Evolutionary conservation across 1,140 invertebrate species (phyloP), one percentile per base, ranked within the genome.

Genomic region (Dinoponera quadriceps): DNA sequence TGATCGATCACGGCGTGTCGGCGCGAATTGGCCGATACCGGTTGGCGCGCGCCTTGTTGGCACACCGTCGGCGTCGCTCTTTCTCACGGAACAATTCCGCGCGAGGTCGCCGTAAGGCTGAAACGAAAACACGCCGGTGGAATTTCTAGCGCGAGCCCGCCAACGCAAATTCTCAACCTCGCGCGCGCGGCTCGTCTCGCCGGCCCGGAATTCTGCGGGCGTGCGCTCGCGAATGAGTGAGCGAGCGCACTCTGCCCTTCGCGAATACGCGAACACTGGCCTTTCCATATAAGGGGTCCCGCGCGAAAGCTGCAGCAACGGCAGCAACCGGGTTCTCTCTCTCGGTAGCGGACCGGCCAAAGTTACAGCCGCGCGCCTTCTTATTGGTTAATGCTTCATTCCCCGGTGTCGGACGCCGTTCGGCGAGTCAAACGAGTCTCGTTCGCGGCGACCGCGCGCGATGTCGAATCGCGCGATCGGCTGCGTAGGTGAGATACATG

Each of bases 51-150:
- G 71, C 75, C 29, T 69, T 69, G 75, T 80, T 71, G 29, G 22
- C 57, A 78, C 73, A 75, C 74, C 74, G 62, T 44, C 49, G 75
- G 75, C 75, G 44, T 69, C 75, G 65, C 38, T 51, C 75, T 71
- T 80, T 80, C 75, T 80, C 75, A 80, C 65, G 75, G 65, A 80
- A 80, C 75, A 80, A 80, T 80, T 80, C 65, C 75, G 33, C 25
- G 33, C 75, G 75, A 80, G 75, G 75, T 80, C 51, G 75, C 54
- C 51, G 75, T 25, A 18, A 29, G 51, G 33, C 54, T 11, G 22
- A n/a, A 69, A 80, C 75, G 75, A 71, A 80, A 80, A 80, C 75
- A 80, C 75, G 75, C 49, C 65, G 18, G 51, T 80, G 75, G 75
- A 80, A 80, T 80, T 80, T 71, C 49, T 44, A 80, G 65, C 49